These are phyloP conservation scores for Melieria crassipennis DNA, from an alignment of 2,888 invertebrate genomes.

Conservation along the genomic window DNA sequence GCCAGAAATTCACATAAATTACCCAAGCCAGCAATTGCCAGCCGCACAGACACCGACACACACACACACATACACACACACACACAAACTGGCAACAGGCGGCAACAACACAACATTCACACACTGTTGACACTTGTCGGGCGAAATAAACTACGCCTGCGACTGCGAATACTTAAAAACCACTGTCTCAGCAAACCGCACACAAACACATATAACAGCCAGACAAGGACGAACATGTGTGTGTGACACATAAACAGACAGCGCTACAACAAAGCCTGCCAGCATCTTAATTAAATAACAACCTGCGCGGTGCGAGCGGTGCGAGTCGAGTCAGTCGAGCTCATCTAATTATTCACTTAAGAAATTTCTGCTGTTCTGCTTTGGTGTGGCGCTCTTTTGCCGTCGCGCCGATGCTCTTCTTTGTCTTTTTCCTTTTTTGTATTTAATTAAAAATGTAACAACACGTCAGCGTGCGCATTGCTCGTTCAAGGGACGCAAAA, in stretches of 20 bases:
- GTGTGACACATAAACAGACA: neutral
- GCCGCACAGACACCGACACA: neutral
- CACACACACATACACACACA: neutral
- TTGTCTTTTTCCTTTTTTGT: neutral
- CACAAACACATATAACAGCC: neutral
- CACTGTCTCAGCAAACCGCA: neutral
- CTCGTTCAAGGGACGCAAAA: no score
- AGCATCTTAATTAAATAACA: slow-evolving; percentile 32
- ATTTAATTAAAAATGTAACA: slow-evolving; percentile 33
- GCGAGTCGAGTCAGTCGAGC: slow-evolving; percentile 25
- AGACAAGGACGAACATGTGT: neutral
- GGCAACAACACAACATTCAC: no score
- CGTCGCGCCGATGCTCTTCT: neutral
- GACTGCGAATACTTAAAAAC: neutral
- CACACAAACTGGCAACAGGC: no score
- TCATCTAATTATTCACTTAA: slow-evolving; percentile 37
- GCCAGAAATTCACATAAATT: no score
- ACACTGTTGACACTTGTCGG: no score
- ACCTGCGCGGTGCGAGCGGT: slow-evolving; percentile 15
- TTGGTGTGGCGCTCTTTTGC: neutral
- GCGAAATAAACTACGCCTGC: neutral
- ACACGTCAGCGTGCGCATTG: neutral
- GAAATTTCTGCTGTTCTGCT: neutral
- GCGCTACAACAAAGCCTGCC: neutral
- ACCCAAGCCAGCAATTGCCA: neutral